These are phyloP conservation scores for Callipepla squamata DNA, from an alignment of 2,113 vertebrate genomes.

Conservation along the genomic window DNA sequence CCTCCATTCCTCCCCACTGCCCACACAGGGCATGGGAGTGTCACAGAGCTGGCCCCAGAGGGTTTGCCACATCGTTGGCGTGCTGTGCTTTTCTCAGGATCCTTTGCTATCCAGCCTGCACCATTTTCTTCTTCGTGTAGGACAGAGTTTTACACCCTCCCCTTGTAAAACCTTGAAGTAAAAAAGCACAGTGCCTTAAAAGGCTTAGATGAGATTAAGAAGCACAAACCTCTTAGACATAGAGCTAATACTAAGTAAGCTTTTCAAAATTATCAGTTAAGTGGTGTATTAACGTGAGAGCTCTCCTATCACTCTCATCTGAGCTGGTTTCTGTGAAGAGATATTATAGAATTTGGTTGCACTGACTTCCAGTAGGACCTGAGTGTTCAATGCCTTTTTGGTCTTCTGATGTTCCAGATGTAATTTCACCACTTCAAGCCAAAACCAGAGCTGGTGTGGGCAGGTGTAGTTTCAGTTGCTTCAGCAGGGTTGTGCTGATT, in stretches of 20 bases:
- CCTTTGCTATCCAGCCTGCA: not conserved
- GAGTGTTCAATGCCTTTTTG: not conserved
- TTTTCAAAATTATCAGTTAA: conserved; percentile 6
- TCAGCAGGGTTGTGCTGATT: not conserved
- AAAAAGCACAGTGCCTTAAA: conserved; percentile 37
- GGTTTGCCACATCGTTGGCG: not conserved
- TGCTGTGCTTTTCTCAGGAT: not conserved
- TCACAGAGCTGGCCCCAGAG: not conserved
- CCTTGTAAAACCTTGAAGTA: conserved; percentile 30
- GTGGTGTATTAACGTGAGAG: not conserved
- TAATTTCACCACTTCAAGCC: not conserved
- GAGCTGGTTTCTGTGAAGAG: not conserved
- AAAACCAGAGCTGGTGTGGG: not conserved
- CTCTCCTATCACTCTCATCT: not conserved
- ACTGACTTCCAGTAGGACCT: not conserved
- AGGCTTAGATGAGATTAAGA: conserved; percentile 39
- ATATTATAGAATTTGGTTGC: not conserved
- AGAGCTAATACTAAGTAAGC: conserved; percentile 29
- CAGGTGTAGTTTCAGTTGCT: not conserved
- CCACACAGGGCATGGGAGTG: not conserved
- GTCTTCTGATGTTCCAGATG: not conserved
- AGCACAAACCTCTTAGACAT: conserved; percentile 44
- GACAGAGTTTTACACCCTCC: not conserved
- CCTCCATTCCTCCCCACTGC: not conserved
- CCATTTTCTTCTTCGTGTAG: not conserved